Conservation (phyloP, 2,113 vertebrate genomes). For the Bambusicola thoracicus region DNA sequence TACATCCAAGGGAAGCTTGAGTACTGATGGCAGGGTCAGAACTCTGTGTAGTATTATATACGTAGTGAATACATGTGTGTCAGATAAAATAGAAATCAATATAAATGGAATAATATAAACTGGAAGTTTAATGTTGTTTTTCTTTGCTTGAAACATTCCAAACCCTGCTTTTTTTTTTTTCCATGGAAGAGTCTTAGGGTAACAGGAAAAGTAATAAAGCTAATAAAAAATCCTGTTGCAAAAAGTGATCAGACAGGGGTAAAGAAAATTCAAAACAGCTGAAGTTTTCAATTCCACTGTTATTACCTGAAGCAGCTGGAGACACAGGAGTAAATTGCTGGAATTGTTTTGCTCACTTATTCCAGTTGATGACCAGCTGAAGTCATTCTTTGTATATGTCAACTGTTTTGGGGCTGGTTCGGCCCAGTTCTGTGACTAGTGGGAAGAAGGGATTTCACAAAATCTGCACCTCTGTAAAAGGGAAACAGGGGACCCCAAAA, state of each 20-base stretch:
- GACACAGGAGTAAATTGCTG: rapidly evolving
- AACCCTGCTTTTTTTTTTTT: not conserved
- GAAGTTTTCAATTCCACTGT: not conserved
- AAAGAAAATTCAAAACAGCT: not conserved
- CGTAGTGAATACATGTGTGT: not conserved
- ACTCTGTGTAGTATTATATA: not conserved
- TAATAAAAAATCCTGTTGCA: not conserved
- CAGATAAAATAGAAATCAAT: not conserved
- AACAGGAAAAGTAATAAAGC: not conserved
- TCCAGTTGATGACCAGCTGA: not conserved
- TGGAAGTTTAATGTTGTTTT: not conserved
- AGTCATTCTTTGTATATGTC: not conserved
- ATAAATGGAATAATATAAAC: not conserved
- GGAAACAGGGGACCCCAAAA: too few relatives aligned
- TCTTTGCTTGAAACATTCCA: not conserved
- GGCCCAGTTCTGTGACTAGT: too few relatives aligned
- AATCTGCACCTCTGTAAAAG: too few relatives aligned
- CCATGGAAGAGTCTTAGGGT: not conserved
- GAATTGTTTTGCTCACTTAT: not conserved
- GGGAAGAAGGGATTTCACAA: too few relatives aligned
- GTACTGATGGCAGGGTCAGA: not conserved
- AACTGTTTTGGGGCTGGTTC: too few relatives aligned
- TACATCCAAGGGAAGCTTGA: not conserved
- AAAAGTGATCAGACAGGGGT: not conserved
- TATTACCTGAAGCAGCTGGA: not conserved